Conservation (phyloP, 2,797 vertebrate species). For the Rhinatrema bivittatum region DNA sequence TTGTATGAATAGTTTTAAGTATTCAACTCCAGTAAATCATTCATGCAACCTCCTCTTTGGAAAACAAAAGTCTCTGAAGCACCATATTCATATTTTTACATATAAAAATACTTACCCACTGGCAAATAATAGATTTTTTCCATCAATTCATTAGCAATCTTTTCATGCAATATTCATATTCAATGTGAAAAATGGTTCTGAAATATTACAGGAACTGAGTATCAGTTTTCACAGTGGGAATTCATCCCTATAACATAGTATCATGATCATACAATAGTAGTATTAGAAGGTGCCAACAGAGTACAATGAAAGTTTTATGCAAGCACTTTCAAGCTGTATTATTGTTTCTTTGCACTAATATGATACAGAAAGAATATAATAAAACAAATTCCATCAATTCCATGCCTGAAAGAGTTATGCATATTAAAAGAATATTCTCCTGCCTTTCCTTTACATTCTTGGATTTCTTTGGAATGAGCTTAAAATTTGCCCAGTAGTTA, state of each 20-base stretch:
- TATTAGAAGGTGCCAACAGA: conserved; percentile 63
- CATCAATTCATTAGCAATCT: conserved; percentile 67
- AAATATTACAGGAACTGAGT: conserved; percentile 70
- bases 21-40: too few species aligned
- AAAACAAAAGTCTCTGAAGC: too few species aligned
- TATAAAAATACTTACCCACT: conserved; percentile 59
- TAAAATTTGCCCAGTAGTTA: conserved; percentile 71
- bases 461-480: conserved; percentile 62
- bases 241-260: conserved; percentile 61
- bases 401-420: conserved; percentile 61
- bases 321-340: conserved; percentile 67
- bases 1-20: too few species aligned
- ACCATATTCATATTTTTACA: conserved; percentile 53
- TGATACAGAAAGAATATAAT: conserved; percentile 66
- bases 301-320: conserved; percentile 60
- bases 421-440: conserved; percentile 58
- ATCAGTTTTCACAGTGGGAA: conserved; percentile 71
- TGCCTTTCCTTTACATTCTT: conserved; percentile 24
- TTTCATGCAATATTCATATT: conserved; percentile 67
- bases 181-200: conserved; percentile 62
- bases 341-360: conserved; percentile 72
- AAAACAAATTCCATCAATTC: conserved; percentile 68
- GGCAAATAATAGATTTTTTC: conserved; percentile 45
- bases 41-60: too few species aligned
- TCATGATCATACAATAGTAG: conserved; percentile 65